Evolutionary conservation across 2,888 invertebrate species (phyloP).

Genomic region (Venustoraphidia nigricollis): DNA sequence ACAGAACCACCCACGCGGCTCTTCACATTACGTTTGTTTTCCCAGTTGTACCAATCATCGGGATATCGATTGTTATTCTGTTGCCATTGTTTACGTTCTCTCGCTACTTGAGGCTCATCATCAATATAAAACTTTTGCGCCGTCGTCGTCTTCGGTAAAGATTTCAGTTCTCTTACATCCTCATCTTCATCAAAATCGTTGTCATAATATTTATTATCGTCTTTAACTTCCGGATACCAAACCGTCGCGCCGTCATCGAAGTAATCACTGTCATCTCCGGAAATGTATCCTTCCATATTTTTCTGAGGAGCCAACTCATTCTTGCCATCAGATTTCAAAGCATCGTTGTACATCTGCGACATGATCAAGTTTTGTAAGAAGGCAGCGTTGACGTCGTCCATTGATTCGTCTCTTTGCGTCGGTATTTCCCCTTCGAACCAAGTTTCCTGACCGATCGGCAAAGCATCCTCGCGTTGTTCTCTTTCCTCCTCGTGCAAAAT

Average conservation of each 20-base stretch:
- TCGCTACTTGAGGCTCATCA: constrained; percentile 10
- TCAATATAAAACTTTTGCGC: constrained; percentile 6
- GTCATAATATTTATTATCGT: constrained; percentile 16
- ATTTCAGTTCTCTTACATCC: constrained; percentile 47
- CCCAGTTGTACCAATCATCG: constrained; percentile 27
- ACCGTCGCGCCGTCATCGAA: neutral
- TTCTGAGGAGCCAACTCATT: constrained; percentile 1
- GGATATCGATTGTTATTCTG: constrained; percentile 24
- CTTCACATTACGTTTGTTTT: constrained; percentile 27
- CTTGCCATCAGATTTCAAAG: constrained; percentile 17
- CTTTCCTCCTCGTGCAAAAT: constrained; percentile 44
- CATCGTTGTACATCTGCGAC: constrained; percentile 47
- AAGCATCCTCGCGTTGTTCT: constrained; percentile 33
- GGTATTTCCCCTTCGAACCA: constrained; percentile 40
- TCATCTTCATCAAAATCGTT: constrained; percentile 36
- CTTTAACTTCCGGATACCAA: constrained; percentile 5
- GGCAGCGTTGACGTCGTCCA: constrained; percentile 37
- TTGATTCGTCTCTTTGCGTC: constrained; percentile 17
- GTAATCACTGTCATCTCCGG: constrained; percentile 7
- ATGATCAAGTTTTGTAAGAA: constrained; percentile 51
- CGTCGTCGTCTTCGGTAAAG: constrained; percentile 35
- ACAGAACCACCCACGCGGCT: neutral
- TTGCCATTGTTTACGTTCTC: constrained; percentile 16
- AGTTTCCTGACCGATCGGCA: constrained; percentile 50
- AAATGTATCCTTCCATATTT: constrained; percentile 4